A percentile compares a stretch with the other conserved stretches of the same genome.
Conservation (phyloP, 2,113 vertebrate genomes). For the Pantherophis guttatus region DNA sequence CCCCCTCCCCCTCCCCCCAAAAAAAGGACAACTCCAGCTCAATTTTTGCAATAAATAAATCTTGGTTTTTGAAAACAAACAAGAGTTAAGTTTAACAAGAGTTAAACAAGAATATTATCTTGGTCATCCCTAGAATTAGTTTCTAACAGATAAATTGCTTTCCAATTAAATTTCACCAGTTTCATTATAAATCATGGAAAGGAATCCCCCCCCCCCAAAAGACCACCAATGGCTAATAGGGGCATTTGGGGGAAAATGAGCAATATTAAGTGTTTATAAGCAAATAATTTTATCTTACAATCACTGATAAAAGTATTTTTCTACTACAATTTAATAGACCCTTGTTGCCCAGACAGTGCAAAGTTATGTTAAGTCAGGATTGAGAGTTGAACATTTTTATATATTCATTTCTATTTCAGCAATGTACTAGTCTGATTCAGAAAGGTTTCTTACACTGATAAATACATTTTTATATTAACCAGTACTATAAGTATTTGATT, state of each 20-base stretch:
- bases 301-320: slow-evolving; percentile 1
- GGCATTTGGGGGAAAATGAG: not conserved
- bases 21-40: not conserved
- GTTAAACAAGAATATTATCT: not conserved
- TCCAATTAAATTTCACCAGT: slow-evolving; percentile 14
- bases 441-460: slow-evolving; percentile 56
- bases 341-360: slow-evolving; percentile 31
- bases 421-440: slow-evolving; percentile 48
- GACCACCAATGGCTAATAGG: not conserved
- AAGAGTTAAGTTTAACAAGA: not conserved
- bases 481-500: slow-evolving; percentile 58
- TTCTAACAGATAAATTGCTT: slow-evolving; percentile 52
- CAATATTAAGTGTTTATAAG: not conserved
- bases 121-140: not conserved
- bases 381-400: slow-evolving; percentile 39
- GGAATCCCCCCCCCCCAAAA: too few relatives aligned
- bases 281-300: not conserved
- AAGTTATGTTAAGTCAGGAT: slow-evolving; percentile 34
- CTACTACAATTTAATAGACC: slow-evolving; percentile 41
- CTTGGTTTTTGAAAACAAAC: not conserved
- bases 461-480: slow-evolving; percentile 60
- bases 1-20: fast-evolving
- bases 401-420: slow-evolving; percentile 41
- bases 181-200: not conserved
- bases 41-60: not conserved